Base-by-base conservation (phyloP, 1,140 invertebrate species). In the Brachionus plicatilis region DNA sequence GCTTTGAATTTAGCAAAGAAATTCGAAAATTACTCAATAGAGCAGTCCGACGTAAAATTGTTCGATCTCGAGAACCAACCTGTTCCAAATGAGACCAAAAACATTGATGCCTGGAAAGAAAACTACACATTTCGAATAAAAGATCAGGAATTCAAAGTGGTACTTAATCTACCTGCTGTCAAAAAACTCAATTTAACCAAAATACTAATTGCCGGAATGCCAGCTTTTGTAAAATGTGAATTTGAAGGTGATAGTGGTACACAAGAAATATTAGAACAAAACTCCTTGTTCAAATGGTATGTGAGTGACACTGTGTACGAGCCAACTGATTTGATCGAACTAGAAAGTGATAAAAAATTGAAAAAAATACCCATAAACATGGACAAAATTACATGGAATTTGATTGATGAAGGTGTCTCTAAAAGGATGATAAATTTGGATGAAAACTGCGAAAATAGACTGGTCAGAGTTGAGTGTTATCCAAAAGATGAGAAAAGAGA, bases 81-180 rank as follows among this genome's bases (percentile, higher is more conserved):
- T 37, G 43, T 78, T 8, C 37, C 75, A 47, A 12, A 20, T 29
- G 43, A 78, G 3, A 78, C 75, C 24, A 37, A 78, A 78, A 78
- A 78, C 29, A 78, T 78, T 43, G 41, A 80, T 43, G 78, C 78
- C 0, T 80, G 78, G 78, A 80, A 80, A 43, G 78, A 80, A 65
- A 65, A 65, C 20, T 80, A 53, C 24, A 80, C 78, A 37, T 41
- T 80, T 50, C 20, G 50, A 41, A 33, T 80, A 8, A 56, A 80
- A 29, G 50, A 60, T 11, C 56, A 80, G 33, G 45, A 80, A 65
- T 80, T 80, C 24, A 80, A 80, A 41, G 78, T 80, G 41, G 20
- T 20, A 56, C 14, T 80, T 11, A 80, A 80, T 65, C 17, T 56
- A 11, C 76, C 76, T 9, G 8, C 43, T 37, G 29, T 80, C n/a